Percentiles rank a stretch among this genome's conserved stretches.
These are phyloP conservation scores for Eupeodes latifasciatus DNA, from an alignment of 2,888 invertebrate species.

Conservation along the genomic window DNA sequence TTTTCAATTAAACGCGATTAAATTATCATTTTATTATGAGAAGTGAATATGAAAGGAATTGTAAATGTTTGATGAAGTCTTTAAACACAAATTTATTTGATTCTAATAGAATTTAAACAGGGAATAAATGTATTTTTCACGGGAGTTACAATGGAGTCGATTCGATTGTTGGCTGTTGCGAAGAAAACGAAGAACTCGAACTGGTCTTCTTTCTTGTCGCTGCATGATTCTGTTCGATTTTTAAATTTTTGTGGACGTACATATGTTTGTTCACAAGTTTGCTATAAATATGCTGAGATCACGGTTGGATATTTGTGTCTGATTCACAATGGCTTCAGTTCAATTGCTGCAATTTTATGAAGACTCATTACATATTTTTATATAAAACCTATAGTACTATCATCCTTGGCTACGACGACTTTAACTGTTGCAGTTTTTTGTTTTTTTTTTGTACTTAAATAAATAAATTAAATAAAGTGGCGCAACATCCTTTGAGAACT, in stretches of 20 bases:
- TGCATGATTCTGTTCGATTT: background rate
- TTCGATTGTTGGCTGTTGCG: conserved; percentile 18
- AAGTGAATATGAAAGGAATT: conserved; percentile 23
- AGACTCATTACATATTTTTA: too few species aligned
- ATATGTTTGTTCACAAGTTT: conserved; percentile 2
- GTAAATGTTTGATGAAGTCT: conserved; percentile 13
- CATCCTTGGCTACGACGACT: too few species aligned
- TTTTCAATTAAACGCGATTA: conserved; percentile 31
- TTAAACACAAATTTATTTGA: conserved; percentile 48
- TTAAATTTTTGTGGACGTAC: background rate
- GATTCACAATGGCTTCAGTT: background rate
- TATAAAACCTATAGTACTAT: too few species aligned
- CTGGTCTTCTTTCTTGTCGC: background rate
- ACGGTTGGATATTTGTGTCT: background rate
- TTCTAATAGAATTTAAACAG: conserved; percentile 36
- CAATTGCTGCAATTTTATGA: too few species aligned
- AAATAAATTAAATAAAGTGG: too few species aligned
- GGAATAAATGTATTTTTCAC: conserved; percentile 50
- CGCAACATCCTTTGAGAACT: too few species aligned
- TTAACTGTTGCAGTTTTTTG: too few species aligned
- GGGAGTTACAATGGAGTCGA: conserved; percentile 38
- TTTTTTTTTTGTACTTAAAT: too few species aligned
- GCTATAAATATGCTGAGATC: background rate
- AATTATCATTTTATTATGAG: background rate
- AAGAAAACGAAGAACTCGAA: conserved; percentile 44